Evolutionary conservation across 2,797 vertebrate species (phyloP).

Genomic region (Gambelia wislizenii): DNA sequence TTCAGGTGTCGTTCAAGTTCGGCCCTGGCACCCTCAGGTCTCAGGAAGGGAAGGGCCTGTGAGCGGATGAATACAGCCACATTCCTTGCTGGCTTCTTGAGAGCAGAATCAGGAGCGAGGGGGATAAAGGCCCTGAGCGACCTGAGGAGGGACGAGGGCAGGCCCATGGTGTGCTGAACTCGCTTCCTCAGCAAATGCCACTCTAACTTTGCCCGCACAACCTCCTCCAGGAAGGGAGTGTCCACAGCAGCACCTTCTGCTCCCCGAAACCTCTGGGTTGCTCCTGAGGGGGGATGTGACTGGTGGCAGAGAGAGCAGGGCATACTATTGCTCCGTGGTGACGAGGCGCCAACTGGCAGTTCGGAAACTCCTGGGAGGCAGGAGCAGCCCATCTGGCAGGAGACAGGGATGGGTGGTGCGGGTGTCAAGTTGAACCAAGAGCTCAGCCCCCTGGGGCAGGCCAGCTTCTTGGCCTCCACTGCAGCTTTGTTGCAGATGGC

Average conservation of each 20-base stretch:
- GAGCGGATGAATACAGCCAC: background rate
- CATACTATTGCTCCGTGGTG: too few relatives aligned
- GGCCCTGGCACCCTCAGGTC: background rate
- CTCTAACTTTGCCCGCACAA: background rate
- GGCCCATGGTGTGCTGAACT: background rate
- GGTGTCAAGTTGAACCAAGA: too few relatives aligned
- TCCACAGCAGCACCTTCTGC: background rate
- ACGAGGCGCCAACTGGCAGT: too few relatives aligned
- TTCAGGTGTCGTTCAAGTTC: background rate
- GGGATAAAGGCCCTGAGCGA: background rate
- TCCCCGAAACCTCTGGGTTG: background rate
- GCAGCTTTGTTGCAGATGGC: too few relatives aligned
- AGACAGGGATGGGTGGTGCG: too few relatives aligned
- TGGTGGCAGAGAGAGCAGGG: too few relatives aligned
- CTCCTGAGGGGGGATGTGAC: too few relatives aligned
- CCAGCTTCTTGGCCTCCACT: too few relatives aligned
- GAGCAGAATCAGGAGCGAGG: background rate
- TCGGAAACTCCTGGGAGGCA: too few relatives aligned
- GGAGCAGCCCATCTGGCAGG: too few relatives aligned
- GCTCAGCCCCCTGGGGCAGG: too few relatives aligned
- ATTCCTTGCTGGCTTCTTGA: accelerated
- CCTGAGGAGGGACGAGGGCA: background rate
- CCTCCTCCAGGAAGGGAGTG: background rate
- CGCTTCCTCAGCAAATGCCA: background rate
- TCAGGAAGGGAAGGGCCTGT: background rate